Evolutionary conservation across 30 jellyfish, hydroid and myxozoan species (phyloP), one percentile per base, ranked within the genome.

Genomic region (Sanderia malayensis): DNA sequence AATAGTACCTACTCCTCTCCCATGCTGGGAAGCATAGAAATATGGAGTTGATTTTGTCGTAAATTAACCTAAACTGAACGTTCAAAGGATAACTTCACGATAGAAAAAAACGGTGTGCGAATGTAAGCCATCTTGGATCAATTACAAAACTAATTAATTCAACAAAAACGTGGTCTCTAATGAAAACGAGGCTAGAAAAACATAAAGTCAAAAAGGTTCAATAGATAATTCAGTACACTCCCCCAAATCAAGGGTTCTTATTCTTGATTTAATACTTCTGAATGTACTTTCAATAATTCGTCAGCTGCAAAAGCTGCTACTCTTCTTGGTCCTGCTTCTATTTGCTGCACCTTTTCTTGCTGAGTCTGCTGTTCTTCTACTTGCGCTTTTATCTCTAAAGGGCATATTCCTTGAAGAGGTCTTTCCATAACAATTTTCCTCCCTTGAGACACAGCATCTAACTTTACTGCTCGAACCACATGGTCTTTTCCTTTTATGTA

Each of bases 381-480:
- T 30, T 62, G 49, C 2, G 29, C 74, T 30, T 24, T 62, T 26
- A 62, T 62, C 53, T 62, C 58, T 62, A 62, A 62, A n/a, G 74
- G 74, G 22, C 74, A 62, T 1, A 62, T 1, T 62, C 74, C 74
- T 30, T 62, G 74, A 24, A 62, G 26, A 8, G 74, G 74, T 62
- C 74, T 62, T 62, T 62, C 74, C 53, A 62, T 30, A 25, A 24
- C 25, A 1, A 62, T 62, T 19, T 62, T 62, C 26, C 74, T 44
- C 57, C 81, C 81, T 68, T 68, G 81, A 41, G 81, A 68, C 81
- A 46, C 68, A 13, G 47, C 81, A 41, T 68, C 81, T 0, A 68
- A 41, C 46, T 26, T 68, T 17, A 68, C 81, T 68, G 81, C 81
- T 46, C 67, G 67, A 46, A 68, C 81, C 32, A 68, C 81, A 45